Conservation (phyloP, 2,113 vertebrate genomes). For the Oplegnathus fasciatus region DNA sequence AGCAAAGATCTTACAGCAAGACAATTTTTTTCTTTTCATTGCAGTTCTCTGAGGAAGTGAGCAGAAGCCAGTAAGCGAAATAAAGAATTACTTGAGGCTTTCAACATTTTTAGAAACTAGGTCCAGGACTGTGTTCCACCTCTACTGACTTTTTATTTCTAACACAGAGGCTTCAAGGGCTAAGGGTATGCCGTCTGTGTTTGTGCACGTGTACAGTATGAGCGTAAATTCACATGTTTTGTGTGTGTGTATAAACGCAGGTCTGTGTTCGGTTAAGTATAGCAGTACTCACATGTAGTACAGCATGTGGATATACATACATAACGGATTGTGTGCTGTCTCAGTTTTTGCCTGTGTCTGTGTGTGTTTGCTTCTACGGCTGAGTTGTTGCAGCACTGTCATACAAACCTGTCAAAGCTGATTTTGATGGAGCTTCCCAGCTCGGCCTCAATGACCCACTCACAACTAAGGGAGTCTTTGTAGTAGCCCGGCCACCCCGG, state of each 20-base stretch:
- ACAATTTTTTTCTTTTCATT: slow-evolving; percentile 13
- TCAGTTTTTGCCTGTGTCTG: background rate
- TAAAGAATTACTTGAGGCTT: slow-evolving; percentile 47
- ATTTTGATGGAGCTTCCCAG: slow-evolving; percentile 97
- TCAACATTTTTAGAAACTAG: slow-evolving; percentile 49
- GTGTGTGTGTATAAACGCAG: background rate
- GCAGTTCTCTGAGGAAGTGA: slow-evolving; percentile 21
- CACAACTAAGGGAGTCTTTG: slow-evolving; percentile 98
- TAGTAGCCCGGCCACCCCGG: slow-evolving; percentile 99
- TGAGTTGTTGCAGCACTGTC: slow-evolving; percentile 52
- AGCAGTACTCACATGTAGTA: background rate
- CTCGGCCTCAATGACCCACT: slow-evolving; percentile 99
- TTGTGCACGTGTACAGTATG: slow-evolving; percentile 3
- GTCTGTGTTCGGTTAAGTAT: background rate
- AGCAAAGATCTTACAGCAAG: slow-evolving; percentile 37
- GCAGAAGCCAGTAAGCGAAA: slow-evolving; percentile 20
- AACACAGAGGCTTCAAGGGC: background rate
- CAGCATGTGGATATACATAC: background rate
- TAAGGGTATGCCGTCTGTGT: background rate
- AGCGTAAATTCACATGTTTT: background rate
- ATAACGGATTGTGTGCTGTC: background rate
- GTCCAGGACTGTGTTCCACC: slow-evolving; percentile 24
- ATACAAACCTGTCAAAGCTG: slow-evolving; percentile 96
- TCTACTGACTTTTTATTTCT: slow-evolving; percentile 41
- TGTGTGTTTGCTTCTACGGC: slow-evolving; percentile 29